These are phyloP conservation scores for Telenomus remus DNA, from an alignment of 1,140 invertebrate genomes.

Conservation along the genomic window DNA sequence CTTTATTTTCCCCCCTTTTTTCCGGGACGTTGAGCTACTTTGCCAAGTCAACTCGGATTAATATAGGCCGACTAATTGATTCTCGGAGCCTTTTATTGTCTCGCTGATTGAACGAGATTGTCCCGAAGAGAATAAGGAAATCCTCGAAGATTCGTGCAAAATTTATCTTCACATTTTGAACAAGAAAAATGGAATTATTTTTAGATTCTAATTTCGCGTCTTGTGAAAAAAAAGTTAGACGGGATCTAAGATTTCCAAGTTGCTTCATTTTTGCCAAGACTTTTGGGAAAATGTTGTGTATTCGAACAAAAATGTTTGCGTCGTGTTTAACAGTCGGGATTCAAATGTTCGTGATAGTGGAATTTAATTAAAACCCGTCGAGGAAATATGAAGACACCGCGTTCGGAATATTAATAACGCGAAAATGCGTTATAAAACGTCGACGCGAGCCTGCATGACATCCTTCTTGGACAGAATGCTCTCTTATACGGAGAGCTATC, in stretches of 20 bases:
- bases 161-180: too few species aligned
- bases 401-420: conserved; percentile 14
- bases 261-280: too few species aligned
- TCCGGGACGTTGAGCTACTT: neutral
- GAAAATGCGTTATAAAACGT: conserved; percentile 17
- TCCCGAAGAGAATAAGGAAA: too few species aligned
- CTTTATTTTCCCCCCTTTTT: neutral
- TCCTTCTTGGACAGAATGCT: conserved; percentile 3
- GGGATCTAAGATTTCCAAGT: too few species aligned
- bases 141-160: too few species aligned
- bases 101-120: neutral
- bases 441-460: neutral
- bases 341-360: neutral
- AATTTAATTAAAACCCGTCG: conserved; percentile 2
- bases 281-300: too few species aligned
- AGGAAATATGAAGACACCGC: neutral
- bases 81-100: neutral
- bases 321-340: neutral
- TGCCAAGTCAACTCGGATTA: conserved; percentile 1
- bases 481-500: conserved; percentile 18
- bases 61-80: neutral
- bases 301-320: neutral
- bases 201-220: too few species aligned
- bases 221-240: too few species aligned
- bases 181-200: too few species aligned